phyloP scores from a whole-genome alignment of 1,140 invertebrate species.

The Goniozus legneri region DNA sequence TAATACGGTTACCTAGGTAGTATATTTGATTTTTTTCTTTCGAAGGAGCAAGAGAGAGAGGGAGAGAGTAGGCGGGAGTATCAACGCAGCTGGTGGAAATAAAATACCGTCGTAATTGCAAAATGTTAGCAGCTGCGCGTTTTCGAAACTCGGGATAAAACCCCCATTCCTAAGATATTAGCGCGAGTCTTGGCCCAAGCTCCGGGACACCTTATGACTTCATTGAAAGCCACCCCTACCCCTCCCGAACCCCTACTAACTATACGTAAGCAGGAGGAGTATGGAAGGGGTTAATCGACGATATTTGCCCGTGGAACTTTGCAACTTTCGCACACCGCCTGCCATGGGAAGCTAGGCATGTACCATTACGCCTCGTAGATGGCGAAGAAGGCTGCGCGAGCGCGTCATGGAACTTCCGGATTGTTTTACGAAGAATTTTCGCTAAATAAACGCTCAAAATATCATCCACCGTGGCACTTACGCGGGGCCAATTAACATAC shows the following conservation, averaged over 20 bases:
- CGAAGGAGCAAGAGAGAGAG: constrained; percentile 3
- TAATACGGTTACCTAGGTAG: too few species aligned
- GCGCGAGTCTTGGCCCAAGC: constrained; percentile 7
- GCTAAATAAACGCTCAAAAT: constrained; percentile 12
- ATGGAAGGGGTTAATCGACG: constrained; percentile 23
- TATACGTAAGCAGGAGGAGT: constrained; percentile 6
- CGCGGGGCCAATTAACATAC: too few species aligned
- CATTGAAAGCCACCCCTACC: constrained; percentile 25
- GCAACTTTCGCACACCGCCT: constrained; percentile 27
- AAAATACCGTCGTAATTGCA: too few species aligned
- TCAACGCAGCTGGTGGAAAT: neutral
- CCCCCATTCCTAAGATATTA: constrained; percentile 9
- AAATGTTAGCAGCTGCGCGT: constrained; percentile 21
- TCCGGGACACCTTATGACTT: constrained; percentile 21
- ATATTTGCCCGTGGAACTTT: constrained; percentile 27
- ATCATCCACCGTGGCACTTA: too few species aligned
- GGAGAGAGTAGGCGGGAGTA: constrained; percentile 7
- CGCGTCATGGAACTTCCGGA: constrained; percentile 20
- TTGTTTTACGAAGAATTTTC: constrained; percentile 23
- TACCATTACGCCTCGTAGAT: constrained; percentile 11
- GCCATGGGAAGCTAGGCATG: constrained; percentile 18
- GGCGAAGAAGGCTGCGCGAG: constrained; percentile 18
- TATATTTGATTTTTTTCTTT: too few species aligned
- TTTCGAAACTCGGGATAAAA: constrained; percentile 12
- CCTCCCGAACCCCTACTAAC: constrained; percentile 15